Conservation (phyloP, 2,888 invertebrate genomes). For the Hipparchia semele region DNA sequence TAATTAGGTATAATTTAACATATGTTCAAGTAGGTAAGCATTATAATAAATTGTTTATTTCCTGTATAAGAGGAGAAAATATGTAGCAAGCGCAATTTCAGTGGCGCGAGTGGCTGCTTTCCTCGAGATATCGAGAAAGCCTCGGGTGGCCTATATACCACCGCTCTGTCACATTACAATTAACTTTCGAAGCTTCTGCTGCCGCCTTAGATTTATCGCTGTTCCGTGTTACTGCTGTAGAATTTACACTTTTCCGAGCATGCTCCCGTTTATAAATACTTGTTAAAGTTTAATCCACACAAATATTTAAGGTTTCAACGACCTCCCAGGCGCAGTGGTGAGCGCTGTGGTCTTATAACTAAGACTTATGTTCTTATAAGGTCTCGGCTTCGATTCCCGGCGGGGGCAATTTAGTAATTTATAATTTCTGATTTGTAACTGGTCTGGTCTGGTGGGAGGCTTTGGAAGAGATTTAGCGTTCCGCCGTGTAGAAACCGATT, state of each 20-base stretch:
- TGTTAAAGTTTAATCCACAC: neutral
- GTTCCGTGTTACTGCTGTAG: slow-evolving; percentile 13
- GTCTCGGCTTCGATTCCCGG: too few species aligned
- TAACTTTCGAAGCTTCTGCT: slow-evolving; percentile 56
- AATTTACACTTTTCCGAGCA: neutral
- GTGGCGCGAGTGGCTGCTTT: slow-evolving; percentile 36
- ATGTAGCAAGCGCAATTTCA: slow-evolving; percentile 33
- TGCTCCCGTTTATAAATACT: neutral
- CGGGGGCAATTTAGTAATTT: too few species aligned
- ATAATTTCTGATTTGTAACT: too few species aligned
- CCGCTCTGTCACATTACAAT: slow-evolving; percentile 49
- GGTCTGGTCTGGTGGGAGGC: too few species aligned
- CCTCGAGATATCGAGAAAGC: slow-evolving; percentile 51
- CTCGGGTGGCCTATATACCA: slow-evolving; percentile 55
- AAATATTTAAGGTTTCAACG: neutral
- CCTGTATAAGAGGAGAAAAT: slow-evolving; percentile 22
- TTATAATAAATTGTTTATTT: slow-evolving; percentile 21
- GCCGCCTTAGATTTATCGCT: slow-evolving; percentile 6
- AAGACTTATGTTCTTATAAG: too few species aligned
- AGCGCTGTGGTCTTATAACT: too few species aligned
- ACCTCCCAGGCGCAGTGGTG: too few species aligned
- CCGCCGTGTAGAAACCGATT: too few species aligned
- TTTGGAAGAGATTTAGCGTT: too few species aligned
- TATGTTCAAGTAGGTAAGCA: neutral
- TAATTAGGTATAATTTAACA: neutral